A percentile compares a stretch with the other conserved stretches of the same genome.
phyloP scores from a whole-genome alignment of 1,140 invertebrate species.

The Ridgeia piscesae region DNA sequence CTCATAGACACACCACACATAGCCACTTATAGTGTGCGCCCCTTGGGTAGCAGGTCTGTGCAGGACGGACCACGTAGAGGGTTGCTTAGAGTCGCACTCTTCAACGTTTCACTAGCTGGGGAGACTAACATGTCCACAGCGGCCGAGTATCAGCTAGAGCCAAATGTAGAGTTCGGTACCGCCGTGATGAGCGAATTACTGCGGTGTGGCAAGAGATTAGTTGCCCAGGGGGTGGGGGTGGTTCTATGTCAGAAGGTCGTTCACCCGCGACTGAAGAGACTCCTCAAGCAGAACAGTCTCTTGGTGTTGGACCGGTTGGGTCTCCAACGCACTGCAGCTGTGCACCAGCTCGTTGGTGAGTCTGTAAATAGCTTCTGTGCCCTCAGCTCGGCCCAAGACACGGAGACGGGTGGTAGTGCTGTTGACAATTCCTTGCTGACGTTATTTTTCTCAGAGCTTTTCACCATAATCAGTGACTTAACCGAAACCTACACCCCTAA shows the following conservation, averaged over 20 bases:
- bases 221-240: not conserved
- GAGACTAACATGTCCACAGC: not conserved
- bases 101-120: conserved; percentile 10
- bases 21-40: not conserved
- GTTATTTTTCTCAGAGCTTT: too few species aligned
- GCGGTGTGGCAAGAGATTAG: not conserved
- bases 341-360: not conserved
- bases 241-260: conserved; percentile 23
- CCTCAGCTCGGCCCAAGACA: too few species aligned
- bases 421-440: too few species aligned
- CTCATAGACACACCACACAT: conserved; percentile 8
- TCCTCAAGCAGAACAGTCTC: not conserved
- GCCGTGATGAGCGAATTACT: conserved; percentile 6
- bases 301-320: conserved; percentile 18
- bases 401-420: too few species aligned
- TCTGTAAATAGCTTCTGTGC: too few species aligned
- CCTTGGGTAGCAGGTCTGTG: not conserved
- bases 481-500: too few species aligned
- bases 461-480: too few species aligned
- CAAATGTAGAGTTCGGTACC: not conserved
- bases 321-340: not conserved
- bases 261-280: conserved; percentile 18
- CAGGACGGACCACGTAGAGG: not conserved
- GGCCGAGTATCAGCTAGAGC: conserved; percentile 11
- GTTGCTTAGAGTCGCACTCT: conserved; percentile 9